Conservation (phyloP, 1,140 invertebrate genomes). For the Drosophila asahinai region DNA sequence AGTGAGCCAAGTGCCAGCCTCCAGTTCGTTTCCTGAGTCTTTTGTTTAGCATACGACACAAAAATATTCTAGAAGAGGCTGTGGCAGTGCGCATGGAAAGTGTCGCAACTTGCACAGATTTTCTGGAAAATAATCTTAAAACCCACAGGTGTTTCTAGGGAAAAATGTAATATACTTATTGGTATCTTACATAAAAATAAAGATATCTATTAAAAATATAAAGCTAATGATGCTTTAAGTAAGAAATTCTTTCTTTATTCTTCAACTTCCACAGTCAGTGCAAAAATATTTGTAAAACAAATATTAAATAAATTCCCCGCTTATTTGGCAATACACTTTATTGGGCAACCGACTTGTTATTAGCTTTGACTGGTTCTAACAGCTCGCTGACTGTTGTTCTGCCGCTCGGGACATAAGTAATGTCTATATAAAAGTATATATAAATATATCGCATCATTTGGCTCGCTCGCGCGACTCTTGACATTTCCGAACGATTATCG, state of each 20-base stretch:
- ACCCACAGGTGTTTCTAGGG: conserved; percentile 4
- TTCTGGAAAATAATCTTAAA: background rate
- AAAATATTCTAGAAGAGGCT: conserved; percentile 51
- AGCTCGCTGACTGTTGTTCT: conserved; percentile 43
- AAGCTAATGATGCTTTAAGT: background rate
- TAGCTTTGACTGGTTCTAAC: conserved; percentile 38
- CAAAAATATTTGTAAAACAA: conserved; percentile 3
- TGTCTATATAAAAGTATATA: conserved; percentile 48
- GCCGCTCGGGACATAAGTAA: conserved; percentile 38
- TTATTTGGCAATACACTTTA: conserved; percentile 41
- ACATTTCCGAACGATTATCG: conserved; percentile 58
- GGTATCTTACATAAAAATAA: no score
- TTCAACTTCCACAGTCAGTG: background rate
- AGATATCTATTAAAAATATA: background rate
- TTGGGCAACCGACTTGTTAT: conserved; percentile 47
- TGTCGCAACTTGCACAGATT: conserved; percentile 20
- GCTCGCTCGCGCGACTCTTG: conserved; percentile 54
- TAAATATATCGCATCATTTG: conserved; percentile 60
- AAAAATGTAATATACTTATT: background rate
- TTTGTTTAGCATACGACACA: conserved; percentile 74
- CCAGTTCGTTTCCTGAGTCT: conserved; percentile 69
- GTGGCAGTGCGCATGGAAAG: conserved; percentile 21
- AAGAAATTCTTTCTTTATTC: background rate
- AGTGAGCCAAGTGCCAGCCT: conserved; percentile 35
- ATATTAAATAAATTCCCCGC: background rate